Base-by-base conservation (phyloP, 2,113 vertebrate genomes). In the Poeciliopsis occidentalis region DNA sequence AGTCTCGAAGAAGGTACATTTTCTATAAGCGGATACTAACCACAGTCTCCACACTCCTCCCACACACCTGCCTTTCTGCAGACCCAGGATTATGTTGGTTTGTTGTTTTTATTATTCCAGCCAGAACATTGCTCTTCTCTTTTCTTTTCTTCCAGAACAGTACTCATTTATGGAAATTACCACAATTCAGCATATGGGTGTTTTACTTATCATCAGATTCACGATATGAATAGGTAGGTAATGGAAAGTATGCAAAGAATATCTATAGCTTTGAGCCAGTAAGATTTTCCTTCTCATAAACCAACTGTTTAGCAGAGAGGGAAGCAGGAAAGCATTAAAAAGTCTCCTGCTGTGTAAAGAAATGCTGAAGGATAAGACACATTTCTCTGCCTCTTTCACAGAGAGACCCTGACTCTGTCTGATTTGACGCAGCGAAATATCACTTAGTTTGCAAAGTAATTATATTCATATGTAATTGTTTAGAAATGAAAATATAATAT, bases 11-110 rank as follows among this genome's bases (percentile, higher is more conserved):
- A 87, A 60, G 79, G 78, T 67, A 51, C 61, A 61, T 84, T 87
- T 82, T 79, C 47, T 80, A 60, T 79, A 82, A 91, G 80, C 80
- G 76, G 74, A 81, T 86, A 81, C 82, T 92, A 86, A 92, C 92
- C 72, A 87, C 47, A 57, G 72, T 88, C 82, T 88, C 87, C 80
- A 71, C 76, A 66, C 79, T 86, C 81, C 84, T 89, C 85, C 88
- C 84, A 90, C 90, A 82, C 87, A 72, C 67, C 70, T 85, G 76
- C 66, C 74, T 77, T 69, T 76, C 57, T 79, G 86, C 47, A 84
- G 75, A 65, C 41, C 44, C 27, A 63, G 78, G 79, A 91, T 84
- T 76, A 86, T 84, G 51, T 57, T 24, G 8, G 8, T 85, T 87
- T 83, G 87, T 17, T 41, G 39, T 54, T 19, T 22, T 17, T 85